A percentile compares a stretch with the other conserved stretches of the same genome.
phyloP scores from a whole-genome alignment of 2,113 vertebrate genomes.

The Thamnaconus septentrionalis region DNA sequence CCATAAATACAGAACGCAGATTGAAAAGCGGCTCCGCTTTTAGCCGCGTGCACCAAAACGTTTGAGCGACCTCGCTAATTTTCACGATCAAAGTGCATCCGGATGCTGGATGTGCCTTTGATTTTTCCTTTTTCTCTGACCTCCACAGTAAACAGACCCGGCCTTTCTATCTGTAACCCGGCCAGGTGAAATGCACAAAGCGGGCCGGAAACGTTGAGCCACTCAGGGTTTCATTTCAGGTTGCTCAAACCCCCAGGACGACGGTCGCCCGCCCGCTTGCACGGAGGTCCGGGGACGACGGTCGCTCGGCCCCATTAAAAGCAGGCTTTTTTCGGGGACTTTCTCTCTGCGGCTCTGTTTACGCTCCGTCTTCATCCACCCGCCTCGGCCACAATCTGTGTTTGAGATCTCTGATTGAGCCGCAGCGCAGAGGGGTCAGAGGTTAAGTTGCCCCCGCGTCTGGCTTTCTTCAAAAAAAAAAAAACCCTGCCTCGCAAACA shows the following conservation, averaged over 20 bases:
- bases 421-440: conserved; percentile 46
- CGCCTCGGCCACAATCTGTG: conserved; percentile 27
- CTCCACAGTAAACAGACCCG: too few relatives aligned
- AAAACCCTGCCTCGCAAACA: conserved; percentile 40
- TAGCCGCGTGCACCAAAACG: too few relatives aligned
- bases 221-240: too few relatives aligned
- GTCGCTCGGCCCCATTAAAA: not conserved
- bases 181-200: too few relatives aligned
- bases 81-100: too few relatives aligned
- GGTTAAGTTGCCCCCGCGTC: conserved; percentile 59
- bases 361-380: conserved; percentile 27
- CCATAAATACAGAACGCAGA: too few relatives aligned
- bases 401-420: conserved; percentile 51
- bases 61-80: too few relatives aligned
- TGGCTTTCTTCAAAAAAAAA: conserved; percentile 58
- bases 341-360: conserved; percentile 16
- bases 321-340: not conserved
- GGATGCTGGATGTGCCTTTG: too few relatives aligned
- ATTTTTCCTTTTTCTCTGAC: too few relatives aligned
- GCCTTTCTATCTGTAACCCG: too few relatives aligned
- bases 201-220: too few relatives aligned
- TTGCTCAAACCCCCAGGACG: conserved; percentile 16
- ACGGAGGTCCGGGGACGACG: conserved; percentile 10
- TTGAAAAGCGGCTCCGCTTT: too few relatives aligned
- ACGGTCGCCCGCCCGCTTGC: not conserved